Evolutionary conservation across 2,113 vertebrate species (phyloP), one percentile per base, ranked within the genome.

Genomic region (Sprattus sprattus): DNA sequence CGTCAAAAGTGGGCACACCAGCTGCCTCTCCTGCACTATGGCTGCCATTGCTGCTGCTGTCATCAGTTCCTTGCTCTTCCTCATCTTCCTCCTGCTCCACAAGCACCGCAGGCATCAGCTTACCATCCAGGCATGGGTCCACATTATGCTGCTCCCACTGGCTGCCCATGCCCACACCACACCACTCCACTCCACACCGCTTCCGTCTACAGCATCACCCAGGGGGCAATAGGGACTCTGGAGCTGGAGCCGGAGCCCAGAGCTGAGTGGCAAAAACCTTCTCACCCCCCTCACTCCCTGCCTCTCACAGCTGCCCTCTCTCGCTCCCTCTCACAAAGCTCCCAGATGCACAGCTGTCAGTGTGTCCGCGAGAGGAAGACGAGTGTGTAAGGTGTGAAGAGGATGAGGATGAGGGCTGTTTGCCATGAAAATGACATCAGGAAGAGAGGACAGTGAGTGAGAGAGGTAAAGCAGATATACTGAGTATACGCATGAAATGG

Each of bases 1-100:
- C 98, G 89, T 99, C 97, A 90, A 99, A 99, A 45, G 98, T 98
- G 87, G 97, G 97, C 93, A 97, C 82, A 11, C 96, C 95, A 88
- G 94, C 91, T 87, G 92, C 94, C 85, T 95, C 95, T 28, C 6
- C 64, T 10, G 7, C 25, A 25, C 64, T 71, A 25, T 25, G 32
- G 64, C 9, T 67, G 83, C 93, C 93, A 44, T 95, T 85, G 52
- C 85, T 81, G 44, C 22, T 90, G 86, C 83, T 92, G 88, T 91
- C 89, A 86, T 91, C 91, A 0, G 84, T 85, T 78, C 84, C 86
- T 5, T 81, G 50, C 20, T 91, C 91, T 67, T 94, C 95, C 15
- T 95, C 94, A 0, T 94, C 95, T 83, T 94, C 93, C 91, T 95
- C 95, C 89, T 95, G 94, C 92, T 95, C 92, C 84, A 96, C 95